These are phyloP conservation scores for Drosophila rhopaloa DNA, from an alignment of 1,140 invertebrate species.

Conservation along the genomic window DNA sequence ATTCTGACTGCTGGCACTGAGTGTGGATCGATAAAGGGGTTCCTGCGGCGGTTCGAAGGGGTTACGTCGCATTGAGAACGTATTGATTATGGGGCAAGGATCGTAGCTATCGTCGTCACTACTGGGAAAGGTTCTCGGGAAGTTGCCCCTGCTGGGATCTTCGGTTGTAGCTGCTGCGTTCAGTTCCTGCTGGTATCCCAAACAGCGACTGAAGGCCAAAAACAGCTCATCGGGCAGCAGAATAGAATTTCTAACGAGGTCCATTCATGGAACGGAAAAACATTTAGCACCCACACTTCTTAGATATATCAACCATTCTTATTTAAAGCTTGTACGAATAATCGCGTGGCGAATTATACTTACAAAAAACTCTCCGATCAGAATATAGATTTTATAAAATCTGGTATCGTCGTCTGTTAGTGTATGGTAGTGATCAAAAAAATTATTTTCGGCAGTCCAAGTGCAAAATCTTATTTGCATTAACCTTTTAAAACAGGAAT, in stretches of 20 bases:
- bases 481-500: conserved; percentile 7
- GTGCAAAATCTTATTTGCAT: conserved; percentile 30
- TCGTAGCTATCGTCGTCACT: not conserved
- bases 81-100: not conserved
- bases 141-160: not conserved
- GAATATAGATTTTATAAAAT: not conserved
- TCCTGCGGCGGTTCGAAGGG: not conserved
- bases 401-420: not conserved
- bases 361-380: not conserved
- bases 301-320: not conserved
- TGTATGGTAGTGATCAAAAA: not conserved
- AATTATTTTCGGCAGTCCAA: not conserved
- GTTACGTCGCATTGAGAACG: conserved; percentile 1
- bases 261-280: not conserved
- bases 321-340: not conserved
- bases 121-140: not conserved
- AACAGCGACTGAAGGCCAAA: conserved; percentile 18
- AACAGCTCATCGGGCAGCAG: conserved; percentile 52
- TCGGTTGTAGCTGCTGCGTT: not conserved
- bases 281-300: not conserved
- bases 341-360: not conserved
- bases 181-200: conserved; percentile 6
- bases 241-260: conserved; percentile 24
- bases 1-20: conserved; percentile 10
- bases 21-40: not conserved